Evolutionary conservation across 1,140 invertebrate species (phyloP).

Genomic region (Trachymyrmex cornetzi): DNA sequence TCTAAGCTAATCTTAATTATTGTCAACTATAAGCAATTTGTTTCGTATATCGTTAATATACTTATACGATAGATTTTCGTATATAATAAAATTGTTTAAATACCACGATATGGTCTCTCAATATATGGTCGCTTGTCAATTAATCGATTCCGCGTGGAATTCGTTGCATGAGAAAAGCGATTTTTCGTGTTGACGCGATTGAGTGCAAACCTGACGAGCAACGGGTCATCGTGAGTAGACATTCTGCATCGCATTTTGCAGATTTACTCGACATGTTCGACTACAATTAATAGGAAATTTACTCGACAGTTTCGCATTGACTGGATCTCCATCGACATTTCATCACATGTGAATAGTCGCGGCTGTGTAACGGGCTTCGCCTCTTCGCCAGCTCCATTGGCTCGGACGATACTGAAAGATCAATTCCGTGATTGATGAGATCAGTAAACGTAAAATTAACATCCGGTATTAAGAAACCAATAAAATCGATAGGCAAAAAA

Average conservation of each 20-base stretch:
- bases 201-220: conserved; percentile 25
- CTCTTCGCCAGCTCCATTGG: conserved; percentile 95
- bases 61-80: not conserved
- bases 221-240: conserved; percentile 33
- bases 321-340: conserved; percentile 60
- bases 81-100: conserved; percentile 9
- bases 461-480: conserved; percentile 26
- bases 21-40: not conserved
- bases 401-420: conserved; percentile 96
- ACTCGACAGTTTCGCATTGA: conserved; percentile 80
- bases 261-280: conserved; percentile 64
- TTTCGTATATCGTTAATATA: not conserved
- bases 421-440: conserved; percentile 31
- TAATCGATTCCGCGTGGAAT: conserved; percentile 15
- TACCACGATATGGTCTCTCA: not conserved
- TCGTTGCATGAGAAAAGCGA: not conserved
- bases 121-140: not conserved
- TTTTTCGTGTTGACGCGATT: conserved; percentile 19
- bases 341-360: conserved; percentile 96
- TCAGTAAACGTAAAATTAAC: not conserved
- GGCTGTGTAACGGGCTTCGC: conserved; percentile 96
- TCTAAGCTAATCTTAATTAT: not conserved
- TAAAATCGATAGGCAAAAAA: conserved; percentile 8
- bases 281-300: conserved; percentile 83
- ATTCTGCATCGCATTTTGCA: conserved; percentile 20